These are phyloP conservation scores for Scaptomyza polygonia DNA, from an alignment of 2,888 invertebrate genomes.

Conservation along the genomic window DNA sequence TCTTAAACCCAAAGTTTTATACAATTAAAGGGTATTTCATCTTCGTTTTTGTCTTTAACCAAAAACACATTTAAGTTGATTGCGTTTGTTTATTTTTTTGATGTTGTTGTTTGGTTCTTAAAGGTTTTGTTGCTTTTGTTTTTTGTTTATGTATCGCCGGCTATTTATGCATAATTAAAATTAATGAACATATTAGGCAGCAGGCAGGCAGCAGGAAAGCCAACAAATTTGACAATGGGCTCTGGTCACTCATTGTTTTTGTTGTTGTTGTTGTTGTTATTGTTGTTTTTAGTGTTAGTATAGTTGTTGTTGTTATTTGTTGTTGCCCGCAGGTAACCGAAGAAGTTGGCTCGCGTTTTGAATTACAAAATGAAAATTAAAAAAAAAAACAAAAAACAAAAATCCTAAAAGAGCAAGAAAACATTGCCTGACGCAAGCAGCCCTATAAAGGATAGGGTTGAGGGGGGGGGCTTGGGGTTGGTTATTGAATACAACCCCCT, in stretches of 20 bases:
- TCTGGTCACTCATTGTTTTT: slow-evolving; percentile 12
- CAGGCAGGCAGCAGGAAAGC: slow-evolving; percentile 43
- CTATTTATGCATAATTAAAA: slow-evolving; percentile 74
- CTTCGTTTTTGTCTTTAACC: not conserved
- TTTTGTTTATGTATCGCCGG: slow-evolving; percentile 25
- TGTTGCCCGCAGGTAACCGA: slow-evolving; percentile 64
- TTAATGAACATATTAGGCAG: slow-evolving; percentile 68
- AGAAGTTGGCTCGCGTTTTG: slow-evolving; percentile 66
- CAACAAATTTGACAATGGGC: slow-evolving; percentile 27
- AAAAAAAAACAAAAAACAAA: slow-evolving; percentile 8
- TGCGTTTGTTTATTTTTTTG: slow-evolving; percentile 11
- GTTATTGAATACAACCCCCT: not conserved
- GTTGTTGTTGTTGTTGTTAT: slow-evolving; percentile 16
- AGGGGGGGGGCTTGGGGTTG: not conserved
- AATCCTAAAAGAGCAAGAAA: slow-evolving; percentile 4
- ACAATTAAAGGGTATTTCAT: not conserved
- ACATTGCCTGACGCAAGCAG: not conserved
- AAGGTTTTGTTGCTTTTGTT: slow-evolving; percentile 15
- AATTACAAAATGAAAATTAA: slow-evolving; percentile 50
- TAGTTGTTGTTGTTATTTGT: slow-evolving; percentile 20
- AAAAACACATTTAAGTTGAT: not conserved
- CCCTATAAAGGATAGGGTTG: not conserved
- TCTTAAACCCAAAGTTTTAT: too few relatives aligned
- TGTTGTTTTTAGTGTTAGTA: slow-evolving; percentile 10
- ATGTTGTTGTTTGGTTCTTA: slow-evolving; percentile 2